Percentiles rank a stretch among this genome's conserved stretches.
Evolutionary conservation across 2,113 vertebrate species (phyloP).

Genomic region (Anser cygnoides): DNA sequence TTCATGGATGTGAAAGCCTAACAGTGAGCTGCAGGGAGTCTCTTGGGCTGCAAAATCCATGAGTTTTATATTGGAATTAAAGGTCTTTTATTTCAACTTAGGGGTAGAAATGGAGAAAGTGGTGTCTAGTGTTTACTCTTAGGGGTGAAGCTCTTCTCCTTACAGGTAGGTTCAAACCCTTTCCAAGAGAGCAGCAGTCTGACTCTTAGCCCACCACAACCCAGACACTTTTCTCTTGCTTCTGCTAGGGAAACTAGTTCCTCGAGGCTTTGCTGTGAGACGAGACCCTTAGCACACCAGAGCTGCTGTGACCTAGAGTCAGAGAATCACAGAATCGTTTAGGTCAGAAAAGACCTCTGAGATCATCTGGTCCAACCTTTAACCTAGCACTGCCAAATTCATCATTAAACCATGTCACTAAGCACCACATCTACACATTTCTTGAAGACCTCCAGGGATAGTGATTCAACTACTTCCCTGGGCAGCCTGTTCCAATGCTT

Average conservation of each 20-base stretch:
- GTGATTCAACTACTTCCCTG: too few species aligned
- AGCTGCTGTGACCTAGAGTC: not conserved
- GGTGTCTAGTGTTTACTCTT: fast-evolving
- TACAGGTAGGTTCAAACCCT: not conserved
- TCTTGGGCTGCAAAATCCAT: not conserved
- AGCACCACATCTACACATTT: too few species aligned
- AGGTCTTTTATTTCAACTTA: not conserved
- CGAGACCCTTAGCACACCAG: not conserved
- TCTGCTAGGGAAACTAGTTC: not conserved
- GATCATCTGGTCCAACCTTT: too few species aligned
- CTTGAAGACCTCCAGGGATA: too few species aligned
- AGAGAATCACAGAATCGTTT: too few species aligned
- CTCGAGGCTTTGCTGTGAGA: not conserved
- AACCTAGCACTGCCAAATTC: too few species aligned
- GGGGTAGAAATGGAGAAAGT: not conserved
- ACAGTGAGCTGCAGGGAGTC: not conserved
- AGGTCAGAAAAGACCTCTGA: too few species aligned
- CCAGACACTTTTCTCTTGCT: not conserved
- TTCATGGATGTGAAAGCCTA: not conserved
- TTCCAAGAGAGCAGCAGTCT: not conserved
- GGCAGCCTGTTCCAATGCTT: too few species aligned
- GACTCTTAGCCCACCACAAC: not conserved
- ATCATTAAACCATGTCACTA: too few species aligned
- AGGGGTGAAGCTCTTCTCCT: not conserved
- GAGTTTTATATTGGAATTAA: not conserved